Base-by-base conservation (phyloP, 2,797 vertebrate genomes). In the Brachyalestes nurse region DNA sequence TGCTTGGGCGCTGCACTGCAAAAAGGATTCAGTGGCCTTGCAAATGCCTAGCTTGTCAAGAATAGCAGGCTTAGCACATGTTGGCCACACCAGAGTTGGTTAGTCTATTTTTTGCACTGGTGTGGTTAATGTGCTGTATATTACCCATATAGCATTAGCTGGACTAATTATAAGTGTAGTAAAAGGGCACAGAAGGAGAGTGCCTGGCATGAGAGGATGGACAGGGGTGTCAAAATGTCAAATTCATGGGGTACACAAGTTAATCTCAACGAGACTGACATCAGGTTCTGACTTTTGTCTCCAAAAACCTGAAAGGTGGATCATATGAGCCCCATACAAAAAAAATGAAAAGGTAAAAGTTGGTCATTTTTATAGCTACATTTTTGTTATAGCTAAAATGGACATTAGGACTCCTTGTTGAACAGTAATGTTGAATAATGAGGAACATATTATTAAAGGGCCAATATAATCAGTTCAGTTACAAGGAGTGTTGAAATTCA, bases 161-260 rank as follows among this genome's bases (percentile, higher is more conserved):
- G 38, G 2, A 1, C 60, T 77, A 73, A 80, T 77, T 58, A 60
- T 61, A 61, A 45, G 14, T 28, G 8, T 9, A 67, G 75, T 23
- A 13, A 72, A 47, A 25, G 34, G 69, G 34, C 75, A 78, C 49
- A 2, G 51, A 28, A 34, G 70, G 0, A 67, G 13, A 19, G 42
- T n/a, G 38, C 60, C 28, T 5, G 55, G 12, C 28, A 47, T 60
- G 75, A 70, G 25, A 23, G 5, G 2, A 62, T 47, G 51, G 25
- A 67, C 51, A 51, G 6, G 6, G 64, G 34, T 62, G 64, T 45
- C 71, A 71, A 49, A 57, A 78, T 81, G 70, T 65, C 64, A 77
- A 73, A 80, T 84, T 84, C 62, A 81, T 78, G 57, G n/a, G 21
- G 71, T 25, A 69, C 55, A 45, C 58, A 58, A 71, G 71, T 60